These are phyloP conservation scores for Tetranychus urticae DNA, from an alignment of 1,140 invertebrate species.

Conservation along the genomic window DNA sequence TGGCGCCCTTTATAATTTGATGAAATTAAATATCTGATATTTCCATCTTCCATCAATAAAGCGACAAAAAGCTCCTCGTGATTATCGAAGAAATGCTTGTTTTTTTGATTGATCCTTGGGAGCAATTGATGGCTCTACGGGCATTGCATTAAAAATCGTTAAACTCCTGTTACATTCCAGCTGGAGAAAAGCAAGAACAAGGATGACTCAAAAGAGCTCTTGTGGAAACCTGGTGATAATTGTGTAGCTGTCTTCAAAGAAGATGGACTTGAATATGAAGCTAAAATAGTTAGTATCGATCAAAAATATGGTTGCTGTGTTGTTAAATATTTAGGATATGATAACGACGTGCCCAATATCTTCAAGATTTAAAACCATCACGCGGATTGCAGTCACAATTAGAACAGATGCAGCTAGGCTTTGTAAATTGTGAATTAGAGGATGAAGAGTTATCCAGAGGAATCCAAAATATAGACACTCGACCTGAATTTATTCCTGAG, in stretches of 20 bases:
- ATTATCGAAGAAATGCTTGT: too few species aligned
- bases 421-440: too few species aligned
- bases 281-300: conserved; percentile 34
- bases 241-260: conserved; percentile 40
- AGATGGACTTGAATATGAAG: conserved; percentile 49
- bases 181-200: neutral
- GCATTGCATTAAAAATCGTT: too few species aligned
- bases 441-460: conserved; percentile 10
- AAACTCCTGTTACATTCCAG: too few species aligned
- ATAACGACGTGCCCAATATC: conserved; percentile 37
- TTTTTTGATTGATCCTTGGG: too few species aligned
- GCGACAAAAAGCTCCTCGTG: too few species aligned
- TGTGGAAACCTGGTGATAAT: conserved; percentile 37
- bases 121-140: too few species aligned
- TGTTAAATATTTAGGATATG: conserved; percentile 37
- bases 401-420: too few species aligned
- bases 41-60: too few species aligned
- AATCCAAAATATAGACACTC: neutral
- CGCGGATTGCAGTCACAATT: conserved; percentile 24
- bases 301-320: conserved; percentile 29
- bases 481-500: neutral
- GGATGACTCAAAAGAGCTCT: neutral
- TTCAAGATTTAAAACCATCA: conserved; percentile 30
- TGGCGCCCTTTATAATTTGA: too few species aligned
- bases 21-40: too few species aligned